These are phyloP conservation scores for Ceuthmochares aereus DNA, from an alignment of 2,113 vertebrate species.

Conservation along the genomic window DNA sequence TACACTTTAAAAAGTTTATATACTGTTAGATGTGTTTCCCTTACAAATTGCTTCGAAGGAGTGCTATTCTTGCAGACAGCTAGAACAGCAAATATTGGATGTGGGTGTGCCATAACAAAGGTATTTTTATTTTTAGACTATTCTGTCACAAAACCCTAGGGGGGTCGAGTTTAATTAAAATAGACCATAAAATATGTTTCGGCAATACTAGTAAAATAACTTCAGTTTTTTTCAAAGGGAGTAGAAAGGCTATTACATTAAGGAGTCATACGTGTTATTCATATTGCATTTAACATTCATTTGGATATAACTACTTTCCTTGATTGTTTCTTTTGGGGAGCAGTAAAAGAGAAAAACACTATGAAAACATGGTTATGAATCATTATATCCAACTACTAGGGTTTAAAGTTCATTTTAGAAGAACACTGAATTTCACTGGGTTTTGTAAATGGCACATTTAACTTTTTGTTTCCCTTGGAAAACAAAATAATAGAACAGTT, in stretches of 20 bases:
- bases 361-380: not conserved
- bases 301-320: not conserved
- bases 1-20: not conserved
- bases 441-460: not conserved
- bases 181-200: not conserved
- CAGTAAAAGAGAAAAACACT: not conserved
- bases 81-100: not conserved
- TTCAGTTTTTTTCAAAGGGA: not conserved
- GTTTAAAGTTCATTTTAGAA: slow-evolving; percentile 11
- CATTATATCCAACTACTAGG: not conserved
- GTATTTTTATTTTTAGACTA: not conserved
- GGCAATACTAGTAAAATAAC: not conserved
- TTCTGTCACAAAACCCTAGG: not conserved
- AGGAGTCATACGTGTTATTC: not conserved
- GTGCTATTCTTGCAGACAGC: not conserved
- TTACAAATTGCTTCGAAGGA: not conserved
- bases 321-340: not conserved
- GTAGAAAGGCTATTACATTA: not conserved
- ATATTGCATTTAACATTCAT: not conserved
- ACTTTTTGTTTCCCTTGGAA: slow-evolving; percentile 1
- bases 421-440: not conserved
- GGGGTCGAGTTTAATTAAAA: not conserved
- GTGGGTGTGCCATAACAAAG: not conserved
- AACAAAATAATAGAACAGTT: not conserved
- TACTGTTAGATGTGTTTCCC: not conserved